These are phyloP conservation scores for Enteromius paludinosus DNA, from an alignment of 2,797 vertebrate genomes.

Conservation along the genomic window DNA sequence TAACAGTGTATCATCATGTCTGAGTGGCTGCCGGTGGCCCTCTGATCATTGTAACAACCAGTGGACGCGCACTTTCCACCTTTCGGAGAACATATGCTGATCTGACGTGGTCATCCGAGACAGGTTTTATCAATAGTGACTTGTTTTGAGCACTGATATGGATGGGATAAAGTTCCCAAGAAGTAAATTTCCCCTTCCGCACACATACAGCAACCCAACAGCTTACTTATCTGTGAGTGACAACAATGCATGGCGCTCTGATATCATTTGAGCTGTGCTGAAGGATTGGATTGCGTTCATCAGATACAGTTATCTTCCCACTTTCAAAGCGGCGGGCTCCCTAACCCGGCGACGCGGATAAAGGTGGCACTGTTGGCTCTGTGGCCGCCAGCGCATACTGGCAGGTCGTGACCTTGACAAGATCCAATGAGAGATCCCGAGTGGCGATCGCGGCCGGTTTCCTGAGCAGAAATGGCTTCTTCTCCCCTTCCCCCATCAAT, in stretches of 20 bases:
- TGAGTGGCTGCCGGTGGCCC: conserved; percentile 36
- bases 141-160: conserved; percentile 26
- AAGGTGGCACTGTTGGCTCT: conserved; percentile 78
- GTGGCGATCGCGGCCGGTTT: conserved; percentile 78
- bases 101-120: conserved; percentile 38
- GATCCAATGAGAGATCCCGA: conserved; percentile 71
- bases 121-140: conserved; percentile 11
- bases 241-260: conserved; percentile 72
- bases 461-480: conserved; percentile 65
- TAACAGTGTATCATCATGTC: conserved; percentile 53
- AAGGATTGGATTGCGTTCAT: conserved; percentile 79
- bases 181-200: conserved; percentile 11
- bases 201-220: conserved; percentile 42
- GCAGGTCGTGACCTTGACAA: conserved; percentile 80
- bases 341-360: conserved; percentile 78
- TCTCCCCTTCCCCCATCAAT: conserved; percentile 54
- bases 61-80: conserved; percentile 38
- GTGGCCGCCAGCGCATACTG: conserved; percentile 74
- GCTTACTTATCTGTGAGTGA: conserved; percentile 71
- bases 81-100: conserved; percentile 32
- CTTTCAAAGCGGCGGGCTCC: conserved; percentile 77
- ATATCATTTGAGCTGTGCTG: conserved; percentile 75
- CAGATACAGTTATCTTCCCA: conserved; percentile 83
- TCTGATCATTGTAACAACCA: conserved; percentile 57
- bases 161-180: conserved; percentile 23